Conservation (phyloP, 1,140 invertebrate species). For the Potamilus streckersoni region DNA sequence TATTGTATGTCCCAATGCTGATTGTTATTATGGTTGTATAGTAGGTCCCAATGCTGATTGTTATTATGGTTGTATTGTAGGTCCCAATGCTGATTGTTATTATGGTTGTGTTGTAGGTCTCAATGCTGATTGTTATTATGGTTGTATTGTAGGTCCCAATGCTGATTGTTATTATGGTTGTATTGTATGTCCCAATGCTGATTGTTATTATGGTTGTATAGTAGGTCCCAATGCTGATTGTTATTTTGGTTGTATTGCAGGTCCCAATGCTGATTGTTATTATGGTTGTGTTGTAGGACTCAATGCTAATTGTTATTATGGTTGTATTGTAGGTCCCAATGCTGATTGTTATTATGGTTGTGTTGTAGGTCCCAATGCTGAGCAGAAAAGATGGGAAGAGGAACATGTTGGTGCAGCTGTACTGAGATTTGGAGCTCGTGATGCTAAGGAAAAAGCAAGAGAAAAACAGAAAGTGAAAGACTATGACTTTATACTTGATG, state of each 20-base stretch:
- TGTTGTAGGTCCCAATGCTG: slow-evolving; percentile 82
- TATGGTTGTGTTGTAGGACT: too few species aligned
- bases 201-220: slow-evolving; percentile 61
- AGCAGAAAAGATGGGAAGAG: slow-evolving; percentile 98
- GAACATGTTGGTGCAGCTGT: slow-evolving; percentile 95
- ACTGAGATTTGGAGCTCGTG: slow-evolving; percentile 92
- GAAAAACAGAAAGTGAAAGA: slow-evolving; percentile 74
- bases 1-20: slow-evolving; percentile 81
- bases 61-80: slow-evolving; percentile 35
- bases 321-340: too few species aligned
- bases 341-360: too few species aligned
- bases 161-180: slow-evolving; percentile 74
- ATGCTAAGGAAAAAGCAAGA: slow-evolving; percentile 74
- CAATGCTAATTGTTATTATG: too few species aligned
- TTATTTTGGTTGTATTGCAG: slow-evolving; percentile 34
- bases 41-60: slow-evolving; percentile 84
- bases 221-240: slow-evolving; percentile 84
- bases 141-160: slow-evolving; percentile 74
- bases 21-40: slow-evolving; percentile 62
- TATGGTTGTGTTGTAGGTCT: slow-evolving; percentile 69
- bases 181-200: slow-evolving; percentile 81
- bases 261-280: slow-evolving; percentile 83
- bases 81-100: slow-evolving; percentile 83
- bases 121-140: slow-evolving; percentile 78
- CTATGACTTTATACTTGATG: slow-evolving; percentile 94